phyloP scores from a whole-genome alignment of 2,888 invertebrate genomes.

The Cremastinae sp. region DNA sequence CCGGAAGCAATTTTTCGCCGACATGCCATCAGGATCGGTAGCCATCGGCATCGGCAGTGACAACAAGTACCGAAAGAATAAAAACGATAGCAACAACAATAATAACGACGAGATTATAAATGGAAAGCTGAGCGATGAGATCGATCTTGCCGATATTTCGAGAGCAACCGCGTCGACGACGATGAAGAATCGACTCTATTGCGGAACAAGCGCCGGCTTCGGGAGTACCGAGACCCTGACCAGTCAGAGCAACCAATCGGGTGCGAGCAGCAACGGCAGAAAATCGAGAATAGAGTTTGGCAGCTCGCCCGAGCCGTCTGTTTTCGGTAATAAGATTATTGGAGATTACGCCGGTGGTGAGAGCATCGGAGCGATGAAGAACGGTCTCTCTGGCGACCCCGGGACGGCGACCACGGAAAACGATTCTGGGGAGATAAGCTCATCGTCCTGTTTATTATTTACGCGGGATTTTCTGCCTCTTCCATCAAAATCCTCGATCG shows the following conservation, averaged over 20 bases:
- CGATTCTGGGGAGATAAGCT: conserved; percentile 13
- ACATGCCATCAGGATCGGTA: no score
- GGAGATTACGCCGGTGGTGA: no score
- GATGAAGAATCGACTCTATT: conserved; percentile 48
- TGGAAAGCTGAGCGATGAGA: no score
- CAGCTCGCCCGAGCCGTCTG: conserved; percentile 68
- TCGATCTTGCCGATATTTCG: conserved; percentile 32
- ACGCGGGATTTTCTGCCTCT: conserved; percentile 39
- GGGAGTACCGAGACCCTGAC: conserved; percentile 78
- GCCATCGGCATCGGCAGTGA: conserved; percentile 5
- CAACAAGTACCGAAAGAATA: not conserved
- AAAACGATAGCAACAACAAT: not conserved
- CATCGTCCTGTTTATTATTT: no score
- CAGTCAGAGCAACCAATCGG: conserved; percentile 78
- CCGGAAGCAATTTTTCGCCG: conserved; percentile 75
- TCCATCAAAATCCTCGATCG: conserved; percentile 46
- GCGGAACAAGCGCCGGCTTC: conserved; percentile 66
- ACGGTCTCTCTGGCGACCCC: no score
- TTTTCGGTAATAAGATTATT: no score
- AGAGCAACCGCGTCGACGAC: conserved; percentile 38
- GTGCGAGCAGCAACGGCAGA: conserved; percentile 72
- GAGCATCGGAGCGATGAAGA: conserved; percentile 23
- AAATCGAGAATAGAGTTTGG: conserved; percentile 72
- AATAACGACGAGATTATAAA: conserved; percentile 9
- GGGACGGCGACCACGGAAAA: conserved; percentile 30